Conservation (phyloP, 2,797 vertebrate species). For the Falco biarmicus region DNA sequence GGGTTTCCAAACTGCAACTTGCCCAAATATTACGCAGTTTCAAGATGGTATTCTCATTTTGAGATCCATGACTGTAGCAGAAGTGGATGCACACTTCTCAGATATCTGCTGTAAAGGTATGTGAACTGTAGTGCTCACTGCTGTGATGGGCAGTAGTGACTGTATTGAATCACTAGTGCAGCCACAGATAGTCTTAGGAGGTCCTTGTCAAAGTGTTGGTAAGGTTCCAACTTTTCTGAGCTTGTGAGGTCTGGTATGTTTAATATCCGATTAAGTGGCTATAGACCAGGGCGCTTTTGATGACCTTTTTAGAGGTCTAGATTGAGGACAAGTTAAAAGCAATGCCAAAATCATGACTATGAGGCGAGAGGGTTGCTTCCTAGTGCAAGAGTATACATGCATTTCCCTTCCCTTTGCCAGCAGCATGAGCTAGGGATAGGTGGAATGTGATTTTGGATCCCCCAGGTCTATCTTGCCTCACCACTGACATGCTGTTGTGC, state of each 20-base stretch:
- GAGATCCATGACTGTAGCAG: not conserved
- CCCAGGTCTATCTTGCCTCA: not conserved
- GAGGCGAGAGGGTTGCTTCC: not conserved
- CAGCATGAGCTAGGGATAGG: not conserved
- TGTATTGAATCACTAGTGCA: not conserved
- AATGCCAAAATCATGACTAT: not conserved
- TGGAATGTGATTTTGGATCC: not conserved
- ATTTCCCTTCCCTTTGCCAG: not conserved
- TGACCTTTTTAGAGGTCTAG: not conserved
- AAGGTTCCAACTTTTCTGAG: not conserved
- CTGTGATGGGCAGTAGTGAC: not conserved
- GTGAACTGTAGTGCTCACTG: accelerated
- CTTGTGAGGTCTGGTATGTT: not conserved
- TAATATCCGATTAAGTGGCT: not conserved
- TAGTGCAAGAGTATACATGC: not conserved
- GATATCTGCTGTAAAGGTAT: not conserved
- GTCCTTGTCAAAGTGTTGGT: not conserved
- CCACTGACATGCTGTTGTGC: not conserved
- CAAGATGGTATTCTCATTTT: not conserved
- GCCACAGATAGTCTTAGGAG: not conserved
- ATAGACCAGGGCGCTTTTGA: not conserved
- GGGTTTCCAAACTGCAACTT: not conserved
- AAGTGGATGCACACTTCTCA: not conserved
- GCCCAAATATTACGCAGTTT: not conserved
- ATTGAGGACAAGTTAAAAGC: not conserved